phyloP scores from a whole-genome alignment of 1,140 invertebrate species.

The Drosophila ficusphila region DNA sequence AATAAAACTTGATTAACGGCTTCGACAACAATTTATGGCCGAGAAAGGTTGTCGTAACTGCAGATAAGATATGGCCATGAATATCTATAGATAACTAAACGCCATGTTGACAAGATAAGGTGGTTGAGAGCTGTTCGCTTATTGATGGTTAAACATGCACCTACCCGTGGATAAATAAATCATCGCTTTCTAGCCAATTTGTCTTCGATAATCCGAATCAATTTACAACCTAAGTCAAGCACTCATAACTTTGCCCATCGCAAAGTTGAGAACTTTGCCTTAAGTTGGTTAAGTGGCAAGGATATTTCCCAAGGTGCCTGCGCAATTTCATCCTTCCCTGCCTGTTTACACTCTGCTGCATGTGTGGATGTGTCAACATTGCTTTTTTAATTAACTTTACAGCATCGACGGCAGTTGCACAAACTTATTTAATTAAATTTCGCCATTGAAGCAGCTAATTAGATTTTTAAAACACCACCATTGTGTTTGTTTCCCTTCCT shows the following conservation, averaged over 20 bases:
- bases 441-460: constrained; percentile 78
- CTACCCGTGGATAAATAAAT: constrained; percentile 13
- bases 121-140: background rate
- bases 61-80: constrained; percentile 10
- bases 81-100: background rate
- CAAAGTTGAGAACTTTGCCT: constrained; percentile 19
- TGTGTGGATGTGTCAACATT: constrained; percentile 47
- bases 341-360: constrained; percentile 1
- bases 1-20: constrained; percentile 16
- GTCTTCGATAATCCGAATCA: constrained; percentile 29
- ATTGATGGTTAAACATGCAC: background rate
- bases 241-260: constrained; percentile 16
- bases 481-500: constrained; percentile 12
- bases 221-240: constrained; percentile 16
- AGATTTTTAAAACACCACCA: constrained; percentile 64
- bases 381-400: constrained; percentile 78
- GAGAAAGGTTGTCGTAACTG: background rate
- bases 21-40: background rate
- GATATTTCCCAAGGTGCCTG: constrained; percentile 39
- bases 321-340: constrained; percentile 23
- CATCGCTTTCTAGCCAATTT: constrained; percentile 15
- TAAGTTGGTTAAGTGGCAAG: constrained; percentile 26
- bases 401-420: constrained; percentile 62
- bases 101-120: background rate
- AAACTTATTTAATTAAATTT: constrained; percentile 81